phyloP scores from a whole-genome alignment of 2,797 vertebrate species.

The Pangasius macronema region DNA sequence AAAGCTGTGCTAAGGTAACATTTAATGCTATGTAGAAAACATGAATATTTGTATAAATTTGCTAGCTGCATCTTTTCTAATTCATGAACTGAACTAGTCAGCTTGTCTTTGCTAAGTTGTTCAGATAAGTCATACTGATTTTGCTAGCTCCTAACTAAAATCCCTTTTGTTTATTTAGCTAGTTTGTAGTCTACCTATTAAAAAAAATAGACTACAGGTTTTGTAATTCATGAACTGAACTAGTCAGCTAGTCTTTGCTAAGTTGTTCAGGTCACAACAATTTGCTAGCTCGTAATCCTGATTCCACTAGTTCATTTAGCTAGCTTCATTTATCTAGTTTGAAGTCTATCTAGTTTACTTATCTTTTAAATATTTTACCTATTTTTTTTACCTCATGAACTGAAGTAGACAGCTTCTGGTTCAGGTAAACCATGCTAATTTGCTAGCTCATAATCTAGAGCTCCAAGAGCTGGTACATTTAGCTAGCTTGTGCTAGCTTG shows the following conservation, averaged over 20 bases:
- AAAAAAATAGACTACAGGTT: too few relatives aligned
- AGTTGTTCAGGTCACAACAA: not conserved
- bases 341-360: not conserved
- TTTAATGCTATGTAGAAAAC: not conserved
- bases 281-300: not conserved
- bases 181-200: not conserved
- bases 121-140: not conserved
- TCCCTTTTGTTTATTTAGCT: not conserved
- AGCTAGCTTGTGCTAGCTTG: not conserved
- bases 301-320: not conserved
- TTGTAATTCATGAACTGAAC: not conserved
- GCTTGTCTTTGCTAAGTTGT: not conserved
- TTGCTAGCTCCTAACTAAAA: not conserved
- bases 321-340: not conserved
- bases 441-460: not conserved
- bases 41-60: not conserved
- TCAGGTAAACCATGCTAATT: not conserved
- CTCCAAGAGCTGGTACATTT: not conserved
- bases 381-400: not conserved
- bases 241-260: not conserved
- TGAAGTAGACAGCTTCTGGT: not conserved
- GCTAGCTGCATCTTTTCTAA: not conserved
- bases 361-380: too few relatives aligned
- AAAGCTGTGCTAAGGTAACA: not conserved
- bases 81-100: not conserved